Evolutionary conservation across 2,888 invertebrate genomes (phyloP), one percentile per base, ranked within the genome.

Genomic region (Phymatocera aterrima): DNA sequence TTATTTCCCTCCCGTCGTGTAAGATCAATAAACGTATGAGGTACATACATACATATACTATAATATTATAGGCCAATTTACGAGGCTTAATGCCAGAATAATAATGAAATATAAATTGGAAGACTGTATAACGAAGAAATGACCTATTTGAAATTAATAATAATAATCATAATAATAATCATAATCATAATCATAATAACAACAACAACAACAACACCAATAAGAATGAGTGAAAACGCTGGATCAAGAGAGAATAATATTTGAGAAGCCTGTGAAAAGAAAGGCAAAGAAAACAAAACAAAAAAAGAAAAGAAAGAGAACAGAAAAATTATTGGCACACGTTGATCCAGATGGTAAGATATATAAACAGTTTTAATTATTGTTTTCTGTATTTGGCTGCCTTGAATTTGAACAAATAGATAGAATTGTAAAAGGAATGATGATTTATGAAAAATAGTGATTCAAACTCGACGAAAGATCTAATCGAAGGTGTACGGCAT

Each of bases 61-160:
- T n/a, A n/a, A n/a, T n/a, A n/a, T 40, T 40, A 28, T 24, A 57
- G 57, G 28, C 24, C 57, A 57, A 57, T 60, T 12, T 21, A 8
- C 60, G 28, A 31, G 60, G 57, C 12, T 21, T 1, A 28, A 57
- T 68, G 37, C 78, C 72, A 43, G 31, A 74, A 60, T n/a, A 51
- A 68, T 77, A 80, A 83, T 81, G 81, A 81, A 84, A 83, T 84
- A 81, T 82, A 80, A 81, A 81, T 81, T 70, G 78, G 51, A 81
- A 80, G 54, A 15, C 12, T 60, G 54, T 78, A 80, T 24, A 43
- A 43, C 68, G 24, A 46, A 46, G 21, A 68, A 24, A 68, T 43
- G 3, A 18, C 37, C 2, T 64, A 37, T 37, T 37, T 34, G 34
- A n/a, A 51, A 51, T n/a, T 4, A 51, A 51, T 10, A 18, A 51